Evolutionary conservation across 1,140 invertebrate genomes (phyloP), one percentile per base, ranked within the genome.

Genomic region (Lepidurus packardi): DNA sequence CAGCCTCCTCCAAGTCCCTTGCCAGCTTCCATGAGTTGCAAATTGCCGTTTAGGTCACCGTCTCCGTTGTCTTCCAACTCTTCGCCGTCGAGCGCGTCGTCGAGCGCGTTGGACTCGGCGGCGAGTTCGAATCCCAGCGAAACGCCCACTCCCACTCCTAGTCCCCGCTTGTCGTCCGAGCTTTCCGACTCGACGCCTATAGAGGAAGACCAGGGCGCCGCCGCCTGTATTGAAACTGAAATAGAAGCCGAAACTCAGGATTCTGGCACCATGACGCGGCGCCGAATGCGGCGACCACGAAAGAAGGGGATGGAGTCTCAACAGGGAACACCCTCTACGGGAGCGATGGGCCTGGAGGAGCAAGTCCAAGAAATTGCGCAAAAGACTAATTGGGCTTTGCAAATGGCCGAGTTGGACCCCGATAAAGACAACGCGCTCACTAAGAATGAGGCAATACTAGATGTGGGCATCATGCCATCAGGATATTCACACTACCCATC

Each of bases 71-170:
- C 53, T 7, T 65, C 53, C 8, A 65, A 34, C 34, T 34, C 53
- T 0, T 65, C 53, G 53, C 53, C 16, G 6, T 65, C 53, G 6
- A 65, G 53, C 53, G 53, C 53, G 53, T 65, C 53, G 16, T 65
- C 53, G 16, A 65, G 53, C 21, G 53, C 53, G 9, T n/a, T 21
- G 21, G 53, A 65, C 53, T 65, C 53, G 53, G 41, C 76, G 21
- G 44, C 76, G 44, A 77, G 76, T 45, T 65, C 76, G 2, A 65
- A 42, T 41, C 65, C 76, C 43, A 65, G 65, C 44, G 65, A 65
- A 34, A 65, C 45, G 65, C 44, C 76, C n/a, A 77, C 76, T 47
- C 76, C 76, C 1, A 77, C 76, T 13, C 76, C 76, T 16, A 77
- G 76, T 47, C 76, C 76, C 0, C 65, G 76, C 6, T 53, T 65